Evolutionary conservation across 2,888 invertebrate genomes (phyloP).

Genomic region (Parthenolecanium corni): DNA sequence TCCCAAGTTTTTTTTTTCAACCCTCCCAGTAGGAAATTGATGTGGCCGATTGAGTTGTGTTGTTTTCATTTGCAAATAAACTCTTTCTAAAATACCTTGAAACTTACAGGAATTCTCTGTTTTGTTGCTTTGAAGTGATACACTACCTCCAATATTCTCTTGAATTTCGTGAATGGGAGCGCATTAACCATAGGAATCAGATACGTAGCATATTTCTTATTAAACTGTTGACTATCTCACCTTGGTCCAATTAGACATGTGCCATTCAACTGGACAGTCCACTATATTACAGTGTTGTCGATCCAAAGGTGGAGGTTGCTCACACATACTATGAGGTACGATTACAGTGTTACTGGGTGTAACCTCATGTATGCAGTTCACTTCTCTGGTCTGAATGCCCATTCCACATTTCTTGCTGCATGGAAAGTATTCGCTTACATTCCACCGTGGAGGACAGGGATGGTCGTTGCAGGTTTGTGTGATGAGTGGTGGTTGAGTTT

Average conservation of each 20-base stretch:
- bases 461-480: constrained; percentile 87
- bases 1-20: too few relatives aligned
- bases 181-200: too few relatives aligned
- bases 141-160: too few relatives aligned
- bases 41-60: too few relatives aligned
- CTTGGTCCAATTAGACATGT: constrained; percentile 71
- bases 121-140: not conserved
- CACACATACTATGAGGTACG: constrained; percentile 88
- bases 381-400: constrained; percentile 82
- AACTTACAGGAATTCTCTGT: too few relatives aligned
- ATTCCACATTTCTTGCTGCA: constrained; percentile 87
- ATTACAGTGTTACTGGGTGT: constrained; percentile 79
- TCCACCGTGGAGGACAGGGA: constrained; percentile 82
- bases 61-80: too few relatives aligned
- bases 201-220: too few relatives aligned
- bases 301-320: constrained; percentile 77
- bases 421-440: constrained; percentile 47
- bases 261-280: constrained; percentile 88
- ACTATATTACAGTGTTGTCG: constrained; percentile 83
- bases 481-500: constrained; percentile 76
- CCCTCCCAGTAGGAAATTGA: too few relatives aligned
- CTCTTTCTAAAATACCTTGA: too few relatives aligned
- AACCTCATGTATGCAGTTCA: constrained; percentile 76
- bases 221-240: too few relatives aligned
- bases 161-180: too few relatives aligned